phyloP scores from a whole-genome alignment of 2,888 invertebrate species.

The Agrenia bidenticulata region DNA sequence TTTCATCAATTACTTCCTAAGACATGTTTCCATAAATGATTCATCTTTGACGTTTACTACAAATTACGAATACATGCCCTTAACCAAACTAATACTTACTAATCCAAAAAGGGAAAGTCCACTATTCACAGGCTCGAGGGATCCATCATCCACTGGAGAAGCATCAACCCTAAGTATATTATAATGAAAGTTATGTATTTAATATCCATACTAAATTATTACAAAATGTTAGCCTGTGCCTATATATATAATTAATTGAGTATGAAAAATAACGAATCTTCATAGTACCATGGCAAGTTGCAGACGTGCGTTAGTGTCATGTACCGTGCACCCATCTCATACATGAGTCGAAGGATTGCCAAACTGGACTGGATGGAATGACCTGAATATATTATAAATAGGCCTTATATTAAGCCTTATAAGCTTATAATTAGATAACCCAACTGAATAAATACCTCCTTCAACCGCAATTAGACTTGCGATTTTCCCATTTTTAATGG shows the following conservation, averaged over 20 bases:
- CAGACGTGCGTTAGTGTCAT: conserved; percentile 90
- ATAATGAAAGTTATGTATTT: too few relatives aligned
- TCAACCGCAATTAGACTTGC: conserved; percentile 74
- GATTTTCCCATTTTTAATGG: conserved; percentile 60
- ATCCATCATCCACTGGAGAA: conserved; percentile 38
- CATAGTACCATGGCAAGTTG: conserved; percentile 77
- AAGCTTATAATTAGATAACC: too few relatives aligned
- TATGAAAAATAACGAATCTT: neutral
- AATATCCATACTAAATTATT: too few relatives aligned
- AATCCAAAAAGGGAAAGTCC: conserved; percentile 46
- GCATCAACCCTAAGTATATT: conserved; percentile 30
- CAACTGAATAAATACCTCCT: conserved; percentile 58
- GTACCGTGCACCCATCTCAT: conserved; percentile 83
- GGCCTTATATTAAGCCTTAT: too few relatives aligned
- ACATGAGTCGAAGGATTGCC: conserved; percentile 82
- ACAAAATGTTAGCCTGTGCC: too few relatives aligned
- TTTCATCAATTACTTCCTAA: conserved; percentile 57
- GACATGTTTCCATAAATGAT: neutral
- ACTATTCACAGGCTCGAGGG: conserved; percentile 32
- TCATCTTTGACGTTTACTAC: too few relatives aligned
- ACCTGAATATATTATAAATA: too few relatives aligned
- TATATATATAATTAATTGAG: neutral
- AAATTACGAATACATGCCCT: too few relatives aligned
- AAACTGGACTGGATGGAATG: conserved; percentile 87
- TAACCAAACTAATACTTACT: conserved; percentile 20